A percentile compares a stretch with the other conserved stretches of the same genome.
These are phyloP conservation scores for Liparis tanakae DNA, from an alignment of 2,797 vertebrate species.

Conservation along the genomic window DNA sequence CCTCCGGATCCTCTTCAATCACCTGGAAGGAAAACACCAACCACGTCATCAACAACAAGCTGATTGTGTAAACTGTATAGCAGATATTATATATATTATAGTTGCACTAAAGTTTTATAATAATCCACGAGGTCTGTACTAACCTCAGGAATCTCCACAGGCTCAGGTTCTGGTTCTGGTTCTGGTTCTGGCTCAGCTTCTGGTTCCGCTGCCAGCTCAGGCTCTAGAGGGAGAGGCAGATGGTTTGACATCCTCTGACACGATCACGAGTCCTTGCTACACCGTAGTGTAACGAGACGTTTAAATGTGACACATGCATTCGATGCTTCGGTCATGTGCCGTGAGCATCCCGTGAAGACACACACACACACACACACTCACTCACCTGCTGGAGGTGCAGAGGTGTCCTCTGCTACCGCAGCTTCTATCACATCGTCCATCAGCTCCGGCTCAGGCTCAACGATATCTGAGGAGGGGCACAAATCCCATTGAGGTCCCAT, in stretches of 20 bases:
- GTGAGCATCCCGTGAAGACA: background rate
- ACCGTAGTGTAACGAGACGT: background rate
- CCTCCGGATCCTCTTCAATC: conserved; percentile 75
- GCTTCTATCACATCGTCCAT: conserved; percentile 72
- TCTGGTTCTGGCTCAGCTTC: conserved; percentile 36
- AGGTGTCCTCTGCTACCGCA: conserved; percentile 50
- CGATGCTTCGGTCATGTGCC: background rate
- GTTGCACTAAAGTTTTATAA: background rate
- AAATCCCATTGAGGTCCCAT: too few relatives aligned
- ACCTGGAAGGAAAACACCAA: conserved; percentile 42
- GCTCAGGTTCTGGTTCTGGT: conserved; percentile 17
- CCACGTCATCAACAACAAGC: background rate
- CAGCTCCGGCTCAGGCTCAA: conserved; percentile 66
- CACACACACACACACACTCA: too few relatives aligned
- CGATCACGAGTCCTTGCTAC: too few relatives aligned
- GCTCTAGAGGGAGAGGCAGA: conserved; percentile 39
- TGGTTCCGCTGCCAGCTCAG: background rate
- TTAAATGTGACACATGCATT: background rate
- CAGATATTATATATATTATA: background rate
- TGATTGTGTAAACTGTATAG: background rate
- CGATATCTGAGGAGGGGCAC: conserved; percentile 39
- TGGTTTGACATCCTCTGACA: background rate
- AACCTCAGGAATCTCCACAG: conserved; percentile 46
- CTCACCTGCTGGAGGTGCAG: conserved; percentile 64
- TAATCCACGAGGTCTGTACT: background rate